phyloP scores from a whole-genome alignment of 1,140 invertebrate genomes.

The Pseudomyrmex pallidus region DNA sequence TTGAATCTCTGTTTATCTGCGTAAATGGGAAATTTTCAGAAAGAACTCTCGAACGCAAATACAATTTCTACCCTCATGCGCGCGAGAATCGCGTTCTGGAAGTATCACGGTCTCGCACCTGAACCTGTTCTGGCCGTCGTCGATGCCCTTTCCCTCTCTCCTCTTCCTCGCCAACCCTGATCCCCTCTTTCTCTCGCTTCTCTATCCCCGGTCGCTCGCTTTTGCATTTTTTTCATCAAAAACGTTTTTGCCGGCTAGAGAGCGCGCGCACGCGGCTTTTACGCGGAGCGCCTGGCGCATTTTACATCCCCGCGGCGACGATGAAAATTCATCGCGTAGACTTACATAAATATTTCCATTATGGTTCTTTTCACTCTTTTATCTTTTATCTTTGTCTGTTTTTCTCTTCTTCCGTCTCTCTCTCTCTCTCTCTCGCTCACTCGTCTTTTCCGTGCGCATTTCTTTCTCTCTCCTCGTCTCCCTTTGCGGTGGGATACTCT shows the following conservation, averaged over 20 bases:
- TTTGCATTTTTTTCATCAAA: slow-evolving; percentile 74
- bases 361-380: slow-evolving; percentile 53
- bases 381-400: slow-evolving; percentile 2
- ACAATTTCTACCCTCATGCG: slow-evolving; percentile 39
- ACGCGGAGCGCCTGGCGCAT: slow-evolving; percentile 52
- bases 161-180: neutral
- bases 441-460: neutral
- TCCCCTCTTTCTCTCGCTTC: neutral
- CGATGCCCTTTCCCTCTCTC: slow-evolving; percentile 8
- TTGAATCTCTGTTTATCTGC: slow-evolving; percentile 14
- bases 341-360: slow-evolving; percentile 61
- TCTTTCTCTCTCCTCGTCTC: neutral
- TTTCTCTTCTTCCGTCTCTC: neutral
- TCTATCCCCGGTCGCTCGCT: slow-evolving; percentile 29
- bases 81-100: slow-evolving; percentile 55
- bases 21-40: neutral
- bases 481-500: slow-evolving; percentile 48
- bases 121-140: slow-evolving; percentile 63
- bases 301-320: slow-evolving; percentile 67
- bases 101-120: slow-evolving; percentile 60
- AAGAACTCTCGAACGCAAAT: slow-evolving; percentile 21
- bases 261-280: slow-evolving; percentile 45
- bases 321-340: slow-evolving; percentile 71
- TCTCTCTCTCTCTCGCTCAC: neutral
- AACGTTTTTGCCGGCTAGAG: slow-evolving; percentile 63